phyloP scores from a whole-genome alignment of 2,113 vertebrate genomes.

The Irena cyanogastra region DNA sequence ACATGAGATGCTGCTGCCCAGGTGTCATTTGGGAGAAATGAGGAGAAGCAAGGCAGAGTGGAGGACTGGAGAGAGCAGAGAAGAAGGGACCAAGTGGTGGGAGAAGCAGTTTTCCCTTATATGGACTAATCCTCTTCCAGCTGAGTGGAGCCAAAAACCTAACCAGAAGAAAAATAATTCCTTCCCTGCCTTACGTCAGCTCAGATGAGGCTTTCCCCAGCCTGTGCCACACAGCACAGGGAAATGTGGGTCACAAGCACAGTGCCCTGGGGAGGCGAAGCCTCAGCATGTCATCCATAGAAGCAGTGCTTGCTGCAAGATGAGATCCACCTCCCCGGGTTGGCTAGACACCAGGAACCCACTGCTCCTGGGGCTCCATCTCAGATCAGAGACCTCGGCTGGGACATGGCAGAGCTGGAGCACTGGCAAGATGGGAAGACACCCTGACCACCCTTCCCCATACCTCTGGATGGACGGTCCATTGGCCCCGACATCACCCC shows the following conservation, averaged over 20 bases:
- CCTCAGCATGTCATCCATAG: background rate
- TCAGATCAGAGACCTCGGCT: background rate
- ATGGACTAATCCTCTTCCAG: slow-evolving; percentile 59
- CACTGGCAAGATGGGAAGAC: background rate
- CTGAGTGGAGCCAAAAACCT: slow-evolving; percentile 21
- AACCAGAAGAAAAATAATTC: slow-evolving; percentile 32
- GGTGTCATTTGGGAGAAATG: background rate
- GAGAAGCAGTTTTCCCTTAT: slow-evolving; percentile 64
- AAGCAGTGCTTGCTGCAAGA: background rate
- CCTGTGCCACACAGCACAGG: fast-evolving
- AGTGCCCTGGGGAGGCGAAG: background rate
- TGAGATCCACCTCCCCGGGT: background rate
- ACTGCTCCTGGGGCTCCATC: fast-evolving
- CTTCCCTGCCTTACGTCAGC: background rate
- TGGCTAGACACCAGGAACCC: background rate
- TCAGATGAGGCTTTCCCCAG: background rate
- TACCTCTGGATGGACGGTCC: background rate
- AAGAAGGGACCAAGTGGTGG: background rate
- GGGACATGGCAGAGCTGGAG: background rate
- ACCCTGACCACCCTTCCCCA: background rate
- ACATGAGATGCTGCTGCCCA: background rate
- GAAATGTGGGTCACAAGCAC: background rate
- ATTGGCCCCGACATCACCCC: fast-evolving
- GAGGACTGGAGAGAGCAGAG: background rate
- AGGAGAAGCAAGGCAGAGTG: background rate